Base-by-base conservation (phyloP, 2,113 vertebrate genomes). In the Thermophis baileyi region DNA sequence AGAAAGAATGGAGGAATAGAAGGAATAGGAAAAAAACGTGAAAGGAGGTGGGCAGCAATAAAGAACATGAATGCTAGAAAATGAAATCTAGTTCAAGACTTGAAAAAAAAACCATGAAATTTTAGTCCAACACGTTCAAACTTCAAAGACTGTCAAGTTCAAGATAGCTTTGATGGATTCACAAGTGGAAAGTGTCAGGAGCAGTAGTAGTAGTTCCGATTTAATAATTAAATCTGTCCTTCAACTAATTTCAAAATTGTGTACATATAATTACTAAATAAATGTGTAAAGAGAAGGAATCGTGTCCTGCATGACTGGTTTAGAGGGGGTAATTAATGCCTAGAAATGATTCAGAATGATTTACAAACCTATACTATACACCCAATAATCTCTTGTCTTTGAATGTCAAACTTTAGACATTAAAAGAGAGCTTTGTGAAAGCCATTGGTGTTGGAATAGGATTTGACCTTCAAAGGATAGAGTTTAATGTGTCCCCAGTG, bases 351-450 rank as follows among this genome's bases (percentile, higher is more conserved):
- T 81, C 74, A 22, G 35, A 81, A 81, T 40, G 35, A 4, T 44
- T 81, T 40, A 81, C 35, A 50, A 51, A 89, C 60, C 35, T 25
- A n/a, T 53, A 57, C 20, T 16, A 7, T 87, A 51, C 1, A 25
- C 5, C 16, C 55, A 30, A 16, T 47, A 63, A 81, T 47, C 22
- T 57, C n/a, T 24, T 51, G n/a, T 63, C 24, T 87, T 54, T 89
- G 25, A 47, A 86, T 44, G 46, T 63, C 40, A 86, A 30, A 46
- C 40, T 74, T 44, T 95, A 99, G 99, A 97, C 99, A 40, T 95
- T 99, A 93, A 99, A 99, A 94, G 99, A 99, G 97, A 99, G 99
- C 97, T 99, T 99, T 96, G 98, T 99, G 96, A 99, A 99, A 96
- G 99, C 99, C 74, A 95, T 99, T 86, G 99, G 99, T 93, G 98